Conservation (phyloP, 2,888 invertebrate genomes). For the Erynnis tages region DNA sequence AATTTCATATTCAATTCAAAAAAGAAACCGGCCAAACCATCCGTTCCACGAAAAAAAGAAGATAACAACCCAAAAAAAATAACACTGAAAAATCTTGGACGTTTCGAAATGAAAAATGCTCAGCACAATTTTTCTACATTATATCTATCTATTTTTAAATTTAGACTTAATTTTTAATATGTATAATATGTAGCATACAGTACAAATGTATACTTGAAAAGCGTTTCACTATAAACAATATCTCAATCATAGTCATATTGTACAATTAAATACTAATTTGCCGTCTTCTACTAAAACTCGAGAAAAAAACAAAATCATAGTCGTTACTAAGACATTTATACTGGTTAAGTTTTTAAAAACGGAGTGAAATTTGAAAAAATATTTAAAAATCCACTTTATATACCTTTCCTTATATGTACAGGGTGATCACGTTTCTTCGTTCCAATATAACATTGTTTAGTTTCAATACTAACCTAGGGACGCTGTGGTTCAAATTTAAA, state of each 20-base stretch:
- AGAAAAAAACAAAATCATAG: conserved; percentile 30
- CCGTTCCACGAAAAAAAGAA: background rate
- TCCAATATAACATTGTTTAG: conserved; percentile 73
- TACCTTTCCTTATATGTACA: conserved; percentile 57
- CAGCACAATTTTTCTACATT: conserved; percentile 70
- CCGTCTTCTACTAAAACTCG: conserved; percentile 7
- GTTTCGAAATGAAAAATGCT: conserved; percentile 47
- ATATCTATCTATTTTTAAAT: conserved; percentile 65
- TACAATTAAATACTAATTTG: conserved; percentile 20
- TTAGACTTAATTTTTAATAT: conserved; percentile 54
- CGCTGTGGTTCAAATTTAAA: conserved; percentile 17
- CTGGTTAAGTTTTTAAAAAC: background rate
- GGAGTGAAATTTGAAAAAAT: conserved; percentile 24
- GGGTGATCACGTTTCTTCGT: conserved; percentile 66
- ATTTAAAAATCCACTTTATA: conserved; percentile 40
- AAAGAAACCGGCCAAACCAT: no score
- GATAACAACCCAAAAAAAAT: conserved; percentile 39
- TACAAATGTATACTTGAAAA: conserved; percentile 69
- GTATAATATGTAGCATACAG: conserved; percentile 58
- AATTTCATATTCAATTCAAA: no score
- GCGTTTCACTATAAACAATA: conserved; percentile 64
- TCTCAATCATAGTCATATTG: conserved; percentile 31
- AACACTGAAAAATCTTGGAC: conserved; percentile 38
- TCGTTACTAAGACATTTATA: background rate
- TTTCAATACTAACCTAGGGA: conserved; percentile 61